phyloP scores from a whole-genome alignment of 2,888 invertebrate genomes.

The Lapara coniferarum region DNA sequence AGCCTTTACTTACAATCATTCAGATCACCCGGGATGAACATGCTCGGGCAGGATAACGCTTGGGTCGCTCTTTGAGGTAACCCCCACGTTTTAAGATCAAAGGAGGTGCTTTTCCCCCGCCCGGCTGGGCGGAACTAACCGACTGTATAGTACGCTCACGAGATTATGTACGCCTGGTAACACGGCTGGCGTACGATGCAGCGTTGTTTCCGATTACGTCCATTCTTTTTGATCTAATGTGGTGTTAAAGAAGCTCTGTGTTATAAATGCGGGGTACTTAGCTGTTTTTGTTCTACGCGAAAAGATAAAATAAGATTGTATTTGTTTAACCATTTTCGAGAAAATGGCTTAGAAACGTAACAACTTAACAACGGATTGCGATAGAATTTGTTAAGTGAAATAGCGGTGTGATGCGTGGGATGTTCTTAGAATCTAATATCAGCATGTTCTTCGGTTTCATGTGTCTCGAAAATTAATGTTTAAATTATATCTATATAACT shows the following conservation, averaged over 20 bases:
- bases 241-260: constrained; percentile 12
- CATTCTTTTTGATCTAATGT: constrained; percentile 8
- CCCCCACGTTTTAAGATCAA: constrained; percentile 34
- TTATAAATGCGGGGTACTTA: background rate
- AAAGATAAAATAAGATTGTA: background rate
- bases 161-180: constrained; percentile 19
- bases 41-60: background rate
- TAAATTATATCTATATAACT: too few relatives aligned
- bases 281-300: background rate
- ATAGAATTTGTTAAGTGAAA: too few relatives aligned
- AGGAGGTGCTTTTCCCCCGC: constrained; percentile 33
- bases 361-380: background rate
- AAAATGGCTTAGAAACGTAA: background rate
- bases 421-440: too few relatives aligned
- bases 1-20: too few relatives aligned
- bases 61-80: constrained; percentile 15
- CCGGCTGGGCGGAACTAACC: constrained; percentile 32
- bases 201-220: constrained; percentile 3
- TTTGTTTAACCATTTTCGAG: background rate
- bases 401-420: too few relatives aligned
- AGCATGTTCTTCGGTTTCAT: too few relatives aligned
- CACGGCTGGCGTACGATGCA: constrained; percentile 5
- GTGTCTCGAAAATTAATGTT: too few relatives aligned
- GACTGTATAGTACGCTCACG: constrained; percentile 6
- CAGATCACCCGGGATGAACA: too few relatives aligned